These are phyloP conservation scores for Tokudaia tokunoshimensis DNA, from an alignment of 2,797 vertebrate genomes.

Conservation along the genomic window DNA sequence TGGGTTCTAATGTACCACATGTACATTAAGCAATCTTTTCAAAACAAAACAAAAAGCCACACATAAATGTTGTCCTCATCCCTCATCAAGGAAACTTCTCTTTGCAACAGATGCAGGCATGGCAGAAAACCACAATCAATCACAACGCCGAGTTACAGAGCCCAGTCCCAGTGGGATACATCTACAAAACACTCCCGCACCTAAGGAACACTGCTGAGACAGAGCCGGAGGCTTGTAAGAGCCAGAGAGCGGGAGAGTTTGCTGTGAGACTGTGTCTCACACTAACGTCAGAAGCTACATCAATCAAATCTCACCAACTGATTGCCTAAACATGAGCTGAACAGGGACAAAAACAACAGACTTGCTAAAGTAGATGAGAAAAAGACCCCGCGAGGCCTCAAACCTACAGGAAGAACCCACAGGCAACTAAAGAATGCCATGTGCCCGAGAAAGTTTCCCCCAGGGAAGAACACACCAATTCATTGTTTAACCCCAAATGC, in stretches of 20 bases:
- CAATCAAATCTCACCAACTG: neutral
- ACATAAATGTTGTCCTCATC: neutral
- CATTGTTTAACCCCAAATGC: neutral
- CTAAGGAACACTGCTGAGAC: neutral
- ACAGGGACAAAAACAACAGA: no score
- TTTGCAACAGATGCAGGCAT: neutral
- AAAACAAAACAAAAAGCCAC: neutral
- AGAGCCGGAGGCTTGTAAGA: no score
- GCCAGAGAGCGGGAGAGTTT: no score
- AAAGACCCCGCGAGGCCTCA: rapidly evolving
- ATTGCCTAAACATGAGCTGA: no score
- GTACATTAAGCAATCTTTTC: neutral
- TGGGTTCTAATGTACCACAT: no score
- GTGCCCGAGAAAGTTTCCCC: no score
- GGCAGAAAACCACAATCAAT: neutral
- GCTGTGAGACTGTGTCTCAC: neutral
- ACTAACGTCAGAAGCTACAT: neutral
- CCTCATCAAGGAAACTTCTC: neutral
- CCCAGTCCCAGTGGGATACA: no score
- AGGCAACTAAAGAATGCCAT: neutral
- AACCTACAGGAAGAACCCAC: neutral
- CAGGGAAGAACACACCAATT: neutral
- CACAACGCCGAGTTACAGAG: neutral
- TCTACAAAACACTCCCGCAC: neutral
- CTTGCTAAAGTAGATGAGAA: neutral